Conservation (phyloP, 2,888 invertebrate species). For the Philhelius pedissequus region DNA sequence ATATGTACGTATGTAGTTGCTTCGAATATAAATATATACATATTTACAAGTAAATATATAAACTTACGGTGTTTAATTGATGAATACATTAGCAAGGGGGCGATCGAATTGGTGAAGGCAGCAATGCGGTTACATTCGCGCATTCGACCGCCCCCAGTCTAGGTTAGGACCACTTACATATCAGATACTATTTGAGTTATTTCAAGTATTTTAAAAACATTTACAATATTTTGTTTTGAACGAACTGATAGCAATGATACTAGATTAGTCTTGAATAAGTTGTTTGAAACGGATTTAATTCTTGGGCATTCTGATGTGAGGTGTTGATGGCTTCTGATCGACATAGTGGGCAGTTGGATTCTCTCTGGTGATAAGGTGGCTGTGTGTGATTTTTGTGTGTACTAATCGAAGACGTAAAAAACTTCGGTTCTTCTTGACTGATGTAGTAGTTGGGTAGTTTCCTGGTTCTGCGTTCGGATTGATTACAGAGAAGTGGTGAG, state of each 20-base stretch:
- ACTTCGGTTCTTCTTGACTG: neutral
- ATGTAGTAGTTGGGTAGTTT: neutral
- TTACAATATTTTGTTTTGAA: neutral
- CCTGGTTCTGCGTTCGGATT: neutral
- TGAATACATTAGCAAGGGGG: neutral
- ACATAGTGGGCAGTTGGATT: neutral
- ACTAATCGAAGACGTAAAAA: neutral
- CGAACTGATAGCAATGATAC: neutral
- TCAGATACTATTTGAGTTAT: neutral
- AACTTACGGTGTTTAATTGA: neutral
- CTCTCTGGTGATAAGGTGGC: neutral
- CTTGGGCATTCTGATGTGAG: neutral
- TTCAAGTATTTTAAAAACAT: neutral
- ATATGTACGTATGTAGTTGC: too few species aligned
- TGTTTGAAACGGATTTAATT: neutral
- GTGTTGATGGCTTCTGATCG: neutral
- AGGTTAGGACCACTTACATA: neutral
- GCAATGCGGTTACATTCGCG: neutral
- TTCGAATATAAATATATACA: too few species aligned
- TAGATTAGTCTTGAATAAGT: neutral
- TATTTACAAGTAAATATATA: too few species aligned
- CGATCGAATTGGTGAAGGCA: neutral
- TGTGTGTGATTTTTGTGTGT: too few species aligned
- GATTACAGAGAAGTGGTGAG: neutral
- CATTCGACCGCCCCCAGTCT: neutral